Conservation (phyloP, 2,113 vertebrate genomes). For the Glaucidium brasilianum region DNA sequence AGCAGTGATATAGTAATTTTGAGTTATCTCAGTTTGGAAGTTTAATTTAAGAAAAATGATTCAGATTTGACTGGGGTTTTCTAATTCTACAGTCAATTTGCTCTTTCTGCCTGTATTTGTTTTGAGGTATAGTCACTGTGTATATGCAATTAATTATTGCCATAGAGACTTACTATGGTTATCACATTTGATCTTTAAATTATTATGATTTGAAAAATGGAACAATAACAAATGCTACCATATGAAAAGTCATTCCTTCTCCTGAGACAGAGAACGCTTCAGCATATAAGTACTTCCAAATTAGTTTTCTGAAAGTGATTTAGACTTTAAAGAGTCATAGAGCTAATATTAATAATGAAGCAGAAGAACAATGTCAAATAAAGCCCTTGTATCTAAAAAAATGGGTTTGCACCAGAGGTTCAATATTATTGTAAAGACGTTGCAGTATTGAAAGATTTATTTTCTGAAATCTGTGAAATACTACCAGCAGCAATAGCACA, state of each 20-base stretch:
- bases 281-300: neutral
- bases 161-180: neutral
- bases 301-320: neutral
- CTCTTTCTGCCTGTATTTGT: neutral
- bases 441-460: neutral
- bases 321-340: neutral
- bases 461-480: neutral
- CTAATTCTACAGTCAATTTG: neutral
- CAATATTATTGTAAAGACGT: neutral
- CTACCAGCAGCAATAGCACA: neutral
- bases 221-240: neutral
- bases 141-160: neutral
- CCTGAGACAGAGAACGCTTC: neutral
- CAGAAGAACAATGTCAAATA: neutral
- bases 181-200: slow-evolving; percentile 22
- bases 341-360: neutral
- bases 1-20: neutral
- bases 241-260: neutral
- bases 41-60: neutral
- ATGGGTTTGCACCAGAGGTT: neutral
- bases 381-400: neutral
- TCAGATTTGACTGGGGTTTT: neutral
- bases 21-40: neutral
- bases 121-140: neutral
- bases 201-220: slow-evolving; percentile 3